phyloP scores from a whole-genome alignment of 1,140 invertebrate genomes.

The Drosophila dunni region DNA sequence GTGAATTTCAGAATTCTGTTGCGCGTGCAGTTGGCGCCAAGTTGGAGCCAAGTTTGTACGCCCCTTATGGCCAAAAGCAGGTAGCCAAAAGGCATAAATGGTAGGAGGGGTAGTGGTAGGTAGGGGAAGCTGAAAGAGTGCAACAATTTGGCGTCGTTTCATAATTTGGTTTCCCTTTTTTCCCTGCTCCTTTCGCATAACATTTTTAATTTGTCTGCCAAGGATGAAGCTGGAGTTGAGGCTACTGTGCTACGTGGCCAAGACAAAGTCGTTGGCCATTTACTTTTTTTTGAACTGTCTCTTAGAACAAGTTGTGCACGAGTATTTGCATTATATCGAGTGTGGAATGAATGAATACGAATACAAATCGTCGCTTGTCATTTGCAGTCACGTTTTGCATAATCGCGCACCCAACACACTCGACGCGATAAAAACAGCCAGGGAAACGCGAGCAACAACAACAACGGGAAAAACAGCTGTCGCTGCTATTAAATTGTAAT shows the following conservation, averaged over 20 bases:
- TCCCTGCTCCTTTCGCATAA: constrained; percentile 29
- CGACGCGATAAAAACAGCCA: constrained; percentile 41
- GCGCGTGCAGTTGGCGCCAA: constrained; percentile 74
- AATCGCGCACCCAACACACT: neutral
- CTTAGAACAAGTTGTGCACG: constrained; percentile 1
- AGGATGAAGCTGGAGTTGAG: constrained; percentile 5
- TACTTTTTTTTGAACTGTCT: neutral
- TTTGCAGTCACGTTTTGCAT: constrained; percentile 50
- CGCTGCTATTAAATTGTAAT: constrained; percentile 70
- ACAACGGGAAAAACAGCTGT: constrained; percentile 33
- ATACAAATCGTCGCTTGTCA: constrained; percentile 36
- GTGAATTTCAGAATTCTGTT: neutral
- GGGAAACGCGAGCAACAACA: constrained; percentile 44
- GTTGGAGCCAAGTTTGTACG: constrained; percentile 44
- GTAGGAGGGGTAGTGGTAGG: neutral
- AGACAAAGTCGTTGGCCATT: neutral
- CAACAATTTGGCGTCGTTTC: constrained; percentile 63
- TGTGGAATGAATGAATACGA: constrained; percentile 14
- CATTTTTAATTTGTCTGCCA: constrained; percentile 71
- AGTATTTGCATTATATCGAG: constrained; percentile 3
- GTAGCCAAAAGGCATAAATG: constrained; percentile 23
- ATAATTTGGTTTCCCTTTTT: constrained; percentile 65
- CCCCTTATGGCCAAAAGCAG: constrained; percentile 25
- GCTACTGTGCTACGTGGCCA: constrained; percentile 68
- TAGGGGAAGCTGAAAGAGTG: neutral